Evolutionary conservation across 2,113 vertebrate species (phyloP).

Genomic region (Urocitellus parryii): DNA sequence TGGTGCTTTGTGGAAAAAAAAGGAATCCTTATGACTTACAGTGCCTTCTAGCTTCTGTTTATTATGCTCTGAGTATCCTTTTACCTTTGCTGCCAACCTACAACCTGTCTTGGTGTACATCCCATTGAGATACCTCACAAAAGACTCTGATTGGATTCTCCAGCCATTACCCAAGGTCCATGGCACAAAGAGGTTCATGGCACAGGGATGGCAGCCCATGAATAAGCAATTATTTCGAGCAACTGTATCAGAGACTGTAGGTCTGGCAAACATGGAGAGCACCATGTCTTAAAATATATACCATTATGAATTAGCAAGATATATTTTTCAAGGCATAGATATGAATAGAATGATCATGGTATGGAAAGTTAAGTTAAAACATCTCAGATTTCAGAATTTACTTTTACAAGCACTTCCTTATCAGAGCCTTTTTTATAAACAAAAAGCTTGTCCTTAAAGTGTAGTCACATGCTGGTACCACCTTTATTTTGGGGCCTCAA

Average conservation of each 20-base stretch:
- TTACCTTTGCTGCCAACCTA: background rate
- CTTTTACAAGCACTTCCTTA: background rate
- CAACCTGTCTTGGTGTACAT: background rate
- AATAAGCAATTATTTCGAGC: background rate
- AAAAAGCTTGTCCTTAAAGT: background rate
- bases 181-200: too few species aligned
- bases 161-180: too few species aligned
- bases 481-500: background rate
- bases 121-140: background rate
- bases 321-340: background rate
- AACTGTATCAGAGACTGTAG: background rate
- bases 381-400: slow-evolving; percentile 1
- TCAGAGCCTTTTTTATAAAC: background rate
- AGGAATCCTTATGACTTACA: background rate
- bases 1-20: background rate
- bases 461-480: background rate
- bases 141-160: background rate
- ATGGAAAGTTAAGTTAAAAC: background rate
- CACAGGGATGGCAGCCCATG: background rate
- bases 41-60: background rate
- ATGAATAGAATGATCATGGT: background rate
- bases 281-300: background rate
- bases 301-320: background rate
- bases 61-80: background rate
- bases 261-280: background rate